phyloP scores from a whole-genome alignment of 2,797 vertebrate genomes.

The Oreortyx pictus region DNA sequence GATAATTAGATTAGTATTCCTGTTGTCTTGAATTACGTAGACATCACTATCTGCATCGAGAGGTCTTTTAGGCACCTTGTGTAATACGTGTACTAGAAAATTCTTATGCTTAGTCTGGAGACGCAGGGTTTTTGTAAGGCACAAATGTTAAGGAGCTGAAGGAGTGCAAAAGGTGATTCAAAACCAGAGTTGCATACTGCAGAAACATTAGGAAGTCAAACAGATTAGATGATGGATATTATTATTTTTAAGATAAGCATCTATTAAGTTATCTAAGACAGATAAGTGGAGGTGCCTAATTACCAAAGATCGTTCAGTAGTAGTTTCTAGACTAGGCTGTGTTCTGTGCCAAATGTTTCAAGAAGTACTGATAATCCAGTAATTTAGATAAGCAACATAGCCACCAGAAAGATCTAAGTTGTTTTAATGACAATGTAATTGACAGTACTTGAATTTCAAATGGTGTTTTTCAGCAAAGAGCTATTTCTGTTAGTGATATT shows the following conservation, averaged over 20 bases:
- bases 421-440: neutral
- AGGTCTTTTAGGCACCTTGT: neutral
- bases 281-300: neutral
- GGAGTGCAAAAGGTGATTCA: neutral
- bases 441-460: neutral
- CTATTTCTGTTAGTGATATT: neutral
- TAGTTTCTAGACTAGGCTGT: neutral
- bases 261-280: neutral
- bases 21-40: neutral
- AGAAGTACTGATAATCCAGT: neutral
- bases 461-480: neutral
- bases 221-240: neutral
- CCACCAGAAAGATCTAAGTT: neutral
- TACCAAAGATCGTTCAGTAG: neutral
- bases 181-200: neutral
- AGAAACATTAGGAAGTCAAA: neutral
- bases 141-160: neutral
- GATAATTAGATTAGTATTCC: constrained; percentile 22
- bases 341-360: neutral
- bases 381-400: neutral
- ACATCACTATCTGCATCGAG: neutral
- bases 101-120: neutral
- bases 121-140: neutral
- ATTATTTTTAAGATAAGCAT: neutral
- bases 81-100: neutral